Evolutionary conservation across 2,113 vertebrate genomes (phyloP).

Genomic region (Sinocyclocheilus grahami): DNA sequence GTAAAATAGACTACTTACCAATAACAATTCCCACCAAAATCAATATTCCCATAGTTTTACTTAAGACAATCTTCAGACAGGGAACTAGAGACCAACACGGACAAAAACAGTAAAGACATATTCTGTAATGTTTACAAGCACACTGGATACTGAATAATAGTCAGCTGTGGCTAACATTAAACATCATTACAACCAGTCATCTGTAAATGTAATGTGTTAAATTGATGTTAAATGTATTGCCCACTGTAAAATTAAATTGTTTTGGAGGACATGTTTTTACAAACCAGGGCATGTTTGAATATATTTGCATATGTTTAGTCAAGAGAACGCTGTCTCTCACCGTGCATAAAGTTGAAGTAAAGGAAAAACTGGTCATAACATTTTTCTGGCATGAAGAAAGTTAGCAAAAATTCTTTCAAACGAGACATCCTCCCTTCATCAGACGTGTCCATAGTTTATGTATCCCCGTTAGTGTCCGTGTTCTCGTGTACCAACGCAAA

Average conservation of each 20-base stretch:
- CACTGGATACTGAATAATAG: background rate
- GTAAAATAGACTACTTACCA: constrained; percentile 69
- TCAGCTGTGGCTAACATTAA: background rate
- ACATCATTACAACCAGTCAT: background rate
- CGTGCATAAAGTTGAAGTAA: constrained; percentile 74
- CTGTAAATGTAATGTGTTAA: background rate
- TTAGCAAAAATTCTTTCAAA: constrained; percentile 71
- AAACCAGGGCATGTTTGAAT: background rate
- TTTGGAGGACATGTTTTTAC: background rate
- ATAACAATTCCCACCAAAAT: constrained; percentile 80
- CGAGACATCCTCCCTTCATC: constrained; percentile 5
- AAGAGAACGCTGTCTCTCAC: constrained; percentile 67
- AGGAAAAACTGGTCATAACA: constrained; percentile 80
- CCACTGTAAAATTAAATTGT: background rate
- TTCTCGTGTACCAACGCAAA: background rate
- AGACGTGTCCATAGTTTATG: constrained; percentile 57
- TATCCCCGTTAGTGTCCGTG: background rate
- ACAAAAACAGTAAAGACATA: background rate
- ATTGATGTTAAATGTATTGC: background rate
- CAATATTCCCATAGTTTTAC: constrained; percentile 75
- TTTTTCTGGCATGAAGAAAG: constrained; percentile 78
- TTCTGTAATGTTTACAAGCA: background rate
- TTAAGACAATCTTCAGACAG: constrained; percentile 80
- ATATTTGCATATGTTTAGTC: background rate
- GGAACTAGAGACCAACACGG: constrained; percentile 68